phyloP scores from a whole-genome alignment of 1,140 invertebrate species.

The Drosophila albomicans region DNA sequence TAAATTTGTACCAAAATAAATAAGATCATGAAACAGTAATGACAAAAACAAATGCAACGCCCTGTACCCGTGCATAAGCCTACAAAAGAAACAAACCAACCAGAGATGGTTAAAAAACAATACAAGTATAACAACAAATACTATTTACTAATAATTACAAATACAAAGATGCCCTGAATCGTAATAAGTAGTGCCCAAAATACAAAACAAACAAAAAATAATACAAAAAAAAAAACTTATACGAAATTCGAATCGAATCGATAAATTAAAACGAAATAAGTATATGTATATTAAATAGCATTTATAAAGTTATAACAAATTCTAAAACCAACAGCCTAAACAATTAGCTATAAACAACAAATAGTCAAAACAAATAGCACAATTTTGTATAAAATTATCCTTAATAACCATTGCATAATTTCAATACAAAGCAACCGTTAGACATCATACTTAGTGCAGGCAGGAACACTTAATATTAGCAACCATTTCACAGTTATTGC shows the following conservation, averaged over 20 bases:
- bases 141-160: conserved; percentile 68
- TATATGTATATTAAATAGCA: conserved; percentile 71
- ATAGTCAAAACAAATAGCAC: conserved; percentile 71
- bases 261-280: background rate
- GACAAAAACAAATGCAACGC: conserved; percentile 65
- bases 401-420: conserved; percentile 30
- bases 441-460: conserved; percentile 6
- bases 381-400: conserved; percentile 67
- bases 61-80: conserved; percentile 80
- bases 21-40: conserved; percentile 31
- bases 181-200: conserved; percentile 81
- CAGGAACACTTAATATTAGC: conserved; percentile 10
- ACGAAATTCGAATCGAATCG: conserved; percentile 50
- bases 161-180: conserved; percentile 77
- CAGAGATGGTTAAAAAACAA: conserved; percentile 63
- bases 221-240: conserved; percentile 48
- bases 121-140: conserved; percentile 51
- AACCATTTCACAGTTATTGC: conserved; percentile 27
- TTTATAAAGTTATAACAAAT: conserved; percentile 77
- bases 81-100: conserved; percentile 57
- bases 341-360: conserved; percentile 70
- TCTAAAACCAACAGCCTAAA: conserved; percentile 76
- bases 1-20: conserved; percentile 79
- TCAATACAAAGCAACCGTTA: conserved; percentile 37
- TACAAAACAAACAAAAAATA: conserved; percentile 59